Conservation (phyloP, 2,113 vertebrate genomes). For the Bagarius yarrelli region DNA sequence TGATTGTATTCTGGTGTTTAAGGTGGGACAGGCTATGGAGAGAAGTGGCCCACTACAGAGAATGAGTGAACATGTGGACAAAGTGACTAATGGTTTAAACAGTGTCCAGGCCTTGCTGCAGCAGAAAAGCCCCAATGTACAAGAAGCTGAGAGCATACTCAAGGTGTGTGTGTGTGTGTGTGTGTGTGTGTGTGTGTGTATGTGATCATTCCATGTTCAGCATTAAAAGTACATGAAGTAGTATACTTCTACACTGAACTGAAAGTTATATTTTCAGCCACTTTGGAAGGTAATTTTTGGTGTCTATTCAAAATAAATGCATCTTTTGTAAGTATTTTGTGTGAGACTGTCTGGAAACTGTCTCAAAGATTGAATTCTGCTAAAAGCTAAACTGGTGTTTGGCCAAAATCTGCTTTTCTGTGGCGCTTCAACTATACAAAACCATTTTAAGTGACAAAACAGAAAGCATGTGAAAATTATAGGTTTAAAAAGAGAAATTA, state of each 20-base stretch:
- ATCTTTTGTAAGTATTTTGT: background rate
- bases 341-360: background rate
- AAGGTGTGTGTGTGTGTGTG: constrained; percentile 72
- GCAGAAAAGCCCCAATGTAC: constrained; percentile 75
- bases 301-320: background rate
- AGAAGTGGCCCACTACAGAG: constrained; percentile 66
- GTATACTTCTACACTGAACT: background rate
- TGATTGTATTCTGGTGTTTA: constrained; percentile 24
- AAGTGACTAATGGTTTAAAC: constrained; percentile 74
- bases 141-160: constrained; percentile 78
- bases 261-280: background rate
- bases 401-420: background rate
- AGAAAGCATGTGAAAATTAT: background rate
- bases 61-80: constrained; percentile 71
- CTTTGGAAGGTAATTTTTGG: background rate
- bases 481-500: background rate
- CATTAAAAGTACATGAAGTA: background rate
- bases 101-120: constrained; percentile 77
- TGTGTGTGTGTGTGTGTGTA: background rate
- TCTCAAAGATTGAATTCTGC: background rate
- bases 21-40: constrained; percentile 68
- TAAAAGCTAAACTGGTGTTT: background rate
- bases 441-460: background rate
- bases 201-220: background rate
- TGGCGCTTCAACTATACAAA: background rate